Percentiles rank a stretch among this genome's conserved stretches.
phyloP scores from a whole-genome alignment of 1,140 invertebrate genomes.

The Pseudomyrmex sp. region DNA sequence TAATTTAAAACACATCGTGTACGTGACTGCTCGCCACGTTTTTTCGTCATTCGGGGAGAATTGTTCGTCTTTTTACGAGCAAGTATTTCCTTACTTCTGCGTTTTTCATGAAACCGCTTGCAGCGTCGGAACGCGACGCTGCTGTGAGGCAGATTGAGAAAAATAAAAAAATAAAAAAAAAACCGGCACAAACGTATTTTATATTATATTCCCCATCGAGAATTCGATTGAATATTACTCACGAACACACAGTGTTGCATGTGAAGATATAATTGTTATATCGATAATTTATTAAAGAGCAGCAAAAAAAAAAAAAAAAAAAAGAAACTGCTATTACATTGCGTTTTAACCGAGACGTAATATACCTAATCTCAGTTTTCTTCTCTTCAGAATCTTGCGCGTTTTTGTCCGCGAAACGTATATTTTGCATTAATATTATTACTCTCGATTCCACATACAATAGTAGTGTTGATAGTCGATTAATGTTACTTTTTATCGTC shows the following conservation, averaged over 20 bases:
- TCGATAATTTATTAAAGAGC: background rate
- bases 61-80: slow-evolving; percentile 12
- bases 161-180: no score
- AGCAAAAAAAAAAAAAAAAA: background rate
- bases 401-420: background rate
- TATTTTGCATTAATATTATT: slow-evolving; percentile 18
- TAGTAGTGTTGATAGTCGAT: background rate
- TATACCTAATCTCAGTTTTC: background rate
- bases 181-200: no score
- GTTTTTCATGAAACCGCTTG: slow-evolving; percentile 7
- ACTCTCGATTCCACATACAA: background rate
- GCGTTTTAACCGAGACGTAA: background rate
- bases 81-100: background rate
- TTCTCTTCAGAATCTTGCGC: background rate
- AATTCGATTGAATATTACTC: no score
- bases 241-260: no score
- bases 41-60: background rate
- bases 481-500: background rate
- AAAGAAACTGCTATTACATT: background rate
- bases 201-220: no score
- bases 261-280: background rate
- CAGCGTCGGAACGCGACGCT: no score
- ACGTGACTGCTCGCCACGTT: slow-evolving; percentile 2
- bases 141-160: no score
- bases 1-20: background rate